A percentile compares a stretch with the other conserved stretches of the same genome.
Evolutionary conservation across 2,113 vertebrate genomes (phyloP).

Genomic region (Aepyceros melampus): DNA sequence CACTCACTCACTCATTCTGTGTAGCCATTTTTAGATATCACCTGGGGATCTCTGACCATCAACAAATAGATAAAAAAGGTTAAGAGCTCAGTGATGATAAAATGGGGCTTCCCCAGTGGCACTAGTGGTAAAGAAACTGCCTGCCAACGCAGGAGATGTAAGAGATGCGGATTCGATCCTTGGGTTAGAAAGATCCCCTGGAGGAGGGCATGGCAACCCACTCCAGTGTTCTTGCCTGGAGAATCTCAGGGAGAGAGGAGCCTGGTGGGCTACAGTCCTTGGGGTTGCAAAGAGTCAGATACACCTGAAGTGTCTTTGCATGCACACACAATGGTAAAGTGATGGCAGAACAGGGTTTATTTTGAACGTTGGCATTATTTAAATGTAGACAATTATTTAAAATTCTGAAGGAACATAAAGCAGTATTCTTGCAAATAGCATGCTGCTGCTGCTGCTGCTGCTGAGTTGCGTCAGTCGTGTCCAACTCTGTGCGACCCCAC

Average conservation of each 20-base stretch:
- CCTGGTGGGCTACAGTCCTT: not conserved
- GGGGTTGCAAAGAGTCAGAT: not conserved
- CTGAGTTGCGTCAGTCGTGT: no score
- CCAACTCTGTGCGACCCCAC: no score
- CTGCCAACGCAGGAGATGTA: not conserved
- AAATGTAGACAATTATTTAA: not conserved
- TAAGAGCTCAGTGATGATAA: not conserved
- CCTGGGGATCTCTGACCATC: not conserved
- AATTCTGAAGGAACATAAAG: not conserved
- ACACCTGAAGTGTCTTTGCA: accelerated
- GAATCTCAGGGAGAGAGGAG: not conserved
- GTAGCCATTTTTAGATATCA: not conserved
- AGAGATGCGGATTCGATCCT: accelerated
- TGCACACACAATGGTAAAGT: not conserved
- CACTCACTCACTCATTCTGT: no score
- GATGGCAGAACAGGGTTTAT: not conserved
- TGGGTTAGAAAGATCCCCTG: not conserved
- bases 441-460: no score
- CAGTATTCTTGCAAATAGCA: not conserved
- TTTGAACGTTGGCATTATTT: not conserved
- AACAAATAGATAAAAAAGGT: not conserved
- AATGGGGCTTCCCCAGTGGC: not conserved
- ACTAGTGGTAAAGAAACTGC: not conserved
- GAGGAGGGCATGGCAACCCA: not conserved
- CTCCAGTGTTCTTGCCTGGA: not conserved